phyloP scores from a whole-genome alignment of 1,140 invertebrate species.

The Lordiphosa mommai region DNA sequence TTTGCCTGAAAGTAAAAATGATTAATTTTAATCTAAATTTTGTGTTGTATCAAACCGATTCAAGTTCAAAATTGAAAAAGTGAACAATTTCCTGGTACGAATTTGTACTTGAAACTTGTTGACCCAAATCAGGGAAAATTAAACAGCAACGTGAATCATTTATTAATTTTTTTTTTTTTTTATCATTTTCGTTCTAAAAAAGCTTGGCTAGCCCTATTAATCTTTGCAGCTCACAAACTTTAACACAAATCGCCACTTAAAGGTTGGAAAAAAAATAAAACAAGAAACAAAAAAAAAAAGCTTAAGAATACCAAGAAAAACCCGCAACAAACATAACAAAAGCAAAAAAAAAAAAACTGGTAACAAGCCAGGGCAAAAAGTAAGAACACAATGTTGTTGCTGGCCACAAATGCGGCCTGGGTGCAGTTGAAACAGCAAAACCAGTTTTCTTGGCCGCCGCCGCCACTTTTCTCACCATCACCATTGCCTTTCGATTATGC shows the following conservation, averaged over 20 bases:
- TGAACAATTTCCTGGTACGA: no score
- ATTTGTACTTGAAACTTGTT: no score
- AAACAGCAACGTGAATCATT: no score
- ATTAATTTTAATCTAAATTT: no score
- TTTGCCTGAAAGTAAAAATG: no score
- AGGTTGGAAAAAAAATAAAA: constrained; percentile 35
- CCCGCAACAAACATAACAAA: constrained; percentile 15
- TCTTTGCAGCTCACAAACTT: constrained; percentile 21
- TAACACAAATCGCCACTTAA: not conserved
- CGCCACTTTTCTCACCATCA: constrained; percentile 56
- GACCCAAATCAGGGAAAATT: no score
- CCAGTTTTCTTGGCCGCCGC: constrained; percentile 41
- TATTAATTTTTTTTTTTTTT: not conserved
- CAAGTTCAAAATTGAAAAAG: no score
- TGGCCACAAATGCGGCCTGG: constrained; percentile 15
- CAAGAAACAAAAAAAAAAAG: constrained; percentile 13
- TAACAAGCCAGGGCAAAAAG: constrained; percentile 61
- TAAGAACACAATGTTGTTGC: constrained; percentile 58
- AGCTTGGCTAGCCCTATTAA: constrained; percentile 22
- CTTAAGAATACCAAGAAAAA: constrained; percentile 44
- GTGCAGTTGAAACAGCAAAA: constrained; percentile 36
- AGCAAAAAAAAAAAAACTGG: constrained; percentile 45
- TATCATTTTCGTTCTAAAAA: not conserved
- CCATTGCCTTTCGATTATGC: constrained; percentile 66
- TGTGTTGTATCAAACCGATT: no score